A percentile compares a stretch with the other conserved stretches of the same genome.
These are phyloP conservation scores for Ceramica pisi DNA, from an alignment of 2,888 invertebrate genomes.

Conservation along the genomic window DNA sequence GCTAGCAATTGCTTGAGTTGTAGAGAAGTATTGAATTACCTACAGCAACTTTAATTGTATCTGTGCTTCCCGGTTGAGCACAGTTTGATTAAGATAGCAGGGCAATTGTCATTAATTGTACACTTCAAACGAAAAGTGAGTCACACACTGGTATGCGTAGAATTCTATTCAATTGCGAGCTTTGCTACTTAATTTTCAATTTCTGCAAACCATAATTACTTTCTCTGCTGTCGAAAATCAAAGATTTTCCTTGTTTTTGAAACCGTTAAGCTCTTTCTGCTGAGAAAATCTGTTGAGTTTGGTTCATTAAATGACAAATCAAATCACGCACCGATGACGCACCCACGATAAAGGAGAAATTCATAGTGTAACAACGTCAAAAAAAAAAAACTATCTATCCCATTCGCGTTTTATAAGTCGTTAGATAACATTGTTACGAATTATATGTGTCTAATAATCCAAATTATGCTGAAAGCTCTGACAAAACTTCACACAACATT, in stretches of 20 bases:
- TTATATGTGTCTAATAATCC: background rate
- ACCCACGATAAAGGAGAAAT: too few relatives aligned
- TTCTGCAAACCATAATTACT: background rate
- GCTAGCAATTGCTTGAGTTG: background rate
- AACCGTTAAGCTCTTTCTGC: too few relatives aligned
- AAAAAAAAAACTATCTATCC: too few relatives aligned
- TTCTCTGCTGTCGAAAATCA: background rate
- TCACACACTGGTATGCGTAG: constrained; percentile 3
- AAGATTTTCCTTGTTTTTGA: background rate
- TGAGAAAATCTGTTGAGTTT: background rate
- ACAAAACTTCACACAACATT: constrained; percentile 16
- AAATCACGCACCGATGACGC: background rate
- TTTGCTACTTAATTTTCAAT: background rate
- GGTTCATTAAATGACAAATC: background rate
- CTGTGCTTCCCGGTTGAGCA: constrained; percentile 21
- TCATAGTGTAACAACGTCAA: too few relatives aligned
- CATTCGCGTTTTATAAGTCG: background rate
- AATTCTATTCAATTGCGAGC: background rate
- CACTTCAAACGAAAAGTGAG: background rate
- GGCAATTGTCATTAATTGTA: constrained; percentile 31
- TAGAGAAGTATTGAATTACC: constrained; percentile 39
- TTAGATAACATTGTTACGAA: too few relatives aligned
- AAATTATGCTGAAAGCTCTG: constrained; percentile 7
- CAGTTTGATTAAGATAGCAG: constrained; percentile 34
- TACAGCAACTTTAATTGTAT: constrained; percentile 36